Evolutionary conservation across 2,113 vertebrate species (phyloP).

Genomic region (Haemorhous mexicanus): DNA sequence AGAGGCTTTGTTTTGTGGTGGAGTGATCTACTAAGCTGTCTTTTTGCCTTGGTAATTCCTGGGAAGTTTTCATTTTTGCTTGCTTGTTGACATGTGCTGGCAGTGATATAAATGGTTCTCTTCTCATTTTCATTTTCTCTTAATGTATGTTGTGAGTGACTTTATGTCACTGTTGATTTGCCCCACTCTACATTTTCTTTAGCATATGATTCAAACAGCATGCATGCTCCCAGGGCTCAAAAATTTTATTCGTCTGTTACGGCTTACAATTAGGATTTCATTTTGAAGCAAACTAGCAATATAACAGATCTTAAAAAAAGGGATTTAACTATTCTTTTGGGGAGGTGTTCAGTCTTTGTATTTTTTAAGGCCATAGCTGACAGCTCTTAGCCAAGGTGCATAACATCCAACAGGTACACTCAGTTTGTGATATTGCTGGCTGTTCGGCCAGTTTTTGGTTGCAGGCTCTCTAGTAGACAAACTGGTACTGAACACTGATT

Average conservation of each 20-base stretch:
- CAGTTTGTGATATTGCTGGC: fast-evolving
- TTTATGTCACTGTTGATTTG: background rate
- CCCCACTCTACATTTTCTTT: background rate
- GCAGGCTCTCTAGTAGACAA: background rate
- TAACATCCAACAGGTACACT: background rate
- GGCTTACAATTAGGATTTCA: background rate
- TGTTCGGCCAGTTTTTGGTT: background rate
- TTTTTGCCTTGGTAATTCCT: background rate
- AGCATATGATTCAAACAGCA: background rate
- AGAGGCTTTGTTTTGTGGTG: background rate
- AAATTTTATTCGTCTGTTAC: background rate
- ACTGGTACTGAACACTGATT: background rate
- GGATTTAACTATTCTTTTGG: background rate
- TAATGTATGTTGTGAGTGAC: background rate
- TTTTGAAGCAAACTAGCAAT: background rate
- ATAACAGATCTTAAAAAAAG: background rate
- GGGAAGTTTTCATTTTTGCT: background rate
- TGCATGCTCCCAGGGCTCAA: background rate
- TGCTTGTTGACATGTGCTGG: background rate
- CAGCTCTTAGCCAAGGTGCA: background rate
- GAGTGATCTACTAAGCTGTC: background rate
- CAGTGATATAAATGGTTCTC: background rate
- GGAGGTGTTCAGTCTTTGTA: background rate
- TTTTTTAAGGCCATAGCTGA: background rate
- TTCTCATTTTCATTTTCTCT: background rate